These are phyloP conservation scores for Oreohelix idahoensis DNA, from an alignment of 1,140 invertebrate genomes.

Conservation along the genomic window DNA sequence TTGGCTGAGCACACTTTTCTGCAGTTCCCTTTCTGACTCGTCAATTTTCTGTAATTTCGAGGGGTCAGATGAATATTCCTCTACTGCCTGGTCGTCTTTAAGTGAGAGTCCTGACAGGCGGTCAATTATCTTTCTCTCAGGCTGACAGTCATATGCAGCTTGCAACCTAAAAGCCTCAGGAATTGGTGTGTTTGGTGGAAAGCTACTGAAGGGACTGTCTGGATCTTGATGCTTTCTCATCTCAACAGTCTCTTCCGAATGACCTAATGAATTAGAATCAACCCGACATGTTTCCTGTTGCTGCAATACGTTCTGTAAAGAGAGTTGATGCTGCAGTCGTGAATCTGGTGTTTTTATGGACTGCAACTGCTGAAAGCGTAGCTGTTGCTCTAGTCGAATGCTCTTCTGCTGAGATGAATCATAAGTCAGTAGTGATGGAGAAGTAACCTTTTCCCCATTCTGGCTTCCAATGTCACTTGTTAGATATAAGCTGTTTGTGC, in stretches of 20 bases:
- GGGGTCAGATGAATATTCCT: background rate
- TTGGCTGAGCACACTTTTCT: background rate
- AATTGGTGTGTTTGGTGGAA: background rate
- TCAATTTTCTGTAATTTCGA: background rate
- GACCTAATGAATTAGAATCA: background rate
- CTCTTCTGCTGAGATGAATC: background rate
- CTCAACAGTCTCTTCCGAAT: background rate
- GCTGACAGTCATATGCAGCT: background rate
- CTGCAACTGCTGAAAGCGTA: background rate
- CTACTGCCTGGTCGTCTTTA: background rate
- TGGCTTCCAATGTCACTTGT: background rate
- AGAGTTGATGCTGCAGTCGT: background rate
- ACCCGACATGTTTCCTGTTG: background rate
- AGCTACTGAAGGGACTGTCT: background rate
- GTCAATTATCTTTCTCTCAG: background rate
- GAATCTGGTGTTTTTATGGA: background rate
- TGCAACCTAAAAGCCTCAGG: background rate
- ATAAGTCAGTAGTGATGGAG: background rate
- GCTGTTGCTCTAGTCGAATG: background rate
- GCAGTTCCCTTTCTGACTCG: background rate
- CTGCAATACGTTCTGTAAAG: background rate
- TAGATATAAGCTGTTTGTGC: background rate
- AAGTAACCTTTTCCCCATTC: background rate
- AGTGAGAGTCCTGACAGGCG: background rate
- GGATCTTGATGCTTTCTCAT: background rate